Evolutionary conservation across 2,888 invertebrate genomes (phyloP).

Genomic region (Pachliopta kotzebuea): DNA sequence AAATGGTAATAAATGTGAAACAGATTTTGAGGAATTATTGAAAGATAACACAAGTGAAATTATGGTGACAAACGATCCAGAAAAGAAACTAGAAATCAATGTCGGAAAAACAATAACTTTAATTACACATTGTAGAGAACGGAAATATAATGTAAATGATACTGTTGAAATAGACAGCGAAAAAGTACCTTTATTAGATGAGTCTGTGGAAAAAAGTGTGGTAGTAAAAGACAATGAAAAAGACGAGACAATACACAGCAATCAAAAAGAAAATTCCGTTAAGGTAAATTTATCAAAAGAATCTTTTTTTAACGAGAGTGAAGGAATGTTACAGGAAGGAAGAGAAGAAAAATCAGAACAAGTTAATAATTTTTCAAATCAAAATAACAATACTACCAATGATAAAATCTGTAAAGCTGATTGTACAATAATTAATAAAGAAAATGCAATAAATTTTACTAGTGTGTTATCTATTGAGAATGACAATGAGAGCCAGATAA

Average conservation of each 20-base stretch:
- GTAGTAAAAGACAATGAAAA: conserved; percentile 11
- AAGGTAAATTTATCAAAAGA: conserved; percentile 6
- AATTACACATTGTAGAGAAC: conserved; percentile 44
- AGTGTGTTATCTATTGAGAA: conserved; percentile 28
- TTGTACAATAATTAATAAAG: conserved; percentile 25
- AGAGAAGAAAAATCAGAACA: conserved; percentile 7
- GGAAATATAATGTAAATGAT: conserved; percentile 36
- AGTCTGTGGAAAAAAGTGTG: background rate
- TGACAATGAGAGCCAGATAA: conserved; percentile 47
- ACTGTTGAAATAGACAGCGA: conserved; percentile 33
- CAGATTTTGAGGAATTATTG: conserved; percentile 74
- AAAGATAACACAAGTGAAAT: conserved; percentile 76
- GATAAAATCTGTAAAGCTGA: conserved; percentile 6
- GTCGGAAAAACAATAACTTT: conserved; percentile 61
- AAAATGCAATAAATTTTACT: conserved; percentile 20
- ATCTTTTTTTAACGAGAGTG: conserved; percentile 5
- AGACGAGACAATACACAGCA: background rate
- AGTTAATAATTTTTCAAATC: background rate
- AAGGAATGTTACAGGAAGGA: background rate
- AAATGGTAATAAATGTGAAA: conserved; percentile 60
- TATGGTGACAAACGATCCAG: conserved; percentile 65
- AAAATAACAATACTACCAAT: background rate
- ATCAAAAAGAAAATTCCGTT: conserved; percentile 6
- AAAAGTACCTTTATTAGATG: conserved; percentile 27
- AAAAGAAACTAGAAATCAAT: conserved; percentile 67